These are phyloP conservation scores for Thalassophryne amazonica DNA, from an alignment of 2,797 vertebrate species.

Conservation along the genomic window DNA sequence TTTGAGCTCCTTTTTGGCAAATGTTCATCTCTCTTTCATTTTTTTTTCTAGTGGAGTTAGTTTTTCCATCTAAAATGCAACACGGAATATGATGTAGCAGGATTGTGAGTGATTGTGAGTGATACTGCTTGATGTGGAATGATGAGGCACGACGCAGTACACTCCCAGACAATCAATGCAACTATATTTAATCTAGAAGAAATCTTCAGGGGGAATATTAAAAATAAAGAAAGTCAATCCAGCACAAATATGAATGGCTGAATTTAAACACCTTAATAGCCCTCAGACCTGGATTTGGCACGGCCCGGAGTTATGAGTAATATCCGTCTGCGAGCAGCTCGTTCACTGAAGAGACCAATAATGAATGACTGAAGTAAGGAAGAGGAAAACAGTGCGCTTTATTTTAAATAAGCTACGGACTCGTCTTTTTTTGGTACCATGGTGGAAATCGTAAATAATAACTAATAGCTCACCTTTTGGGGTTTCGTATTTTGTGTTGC, in stretches of 20 bases:
- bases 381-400: constrained; percentile 28
- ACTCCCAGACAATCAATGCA: constrained; percentile 45
- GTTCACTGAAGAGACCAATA: constrained; percentile 74
- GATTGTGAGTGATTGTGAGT: constrained; percentile 50
- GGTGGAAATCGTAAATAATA: constrained; percentile 69
- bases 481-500: constrained; percentile 35
- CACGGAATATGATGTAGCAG: constrained; percentile 19
- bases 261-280: constrained; percentile 79
- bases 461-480: constrained; percentile 49
- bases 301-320: constrained; percentile 68
- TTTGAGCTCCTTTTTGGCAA: too few relatives aligned
- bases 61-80: too few relatives aligned
- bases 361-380: constrained; percentile 64
- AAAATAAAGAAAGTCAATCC: constrained; percentile 58
- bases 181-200: constrained; percentile 45
- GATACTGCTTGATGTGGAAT: constrained; percentile 36
- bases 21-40: too few relatives aligned
- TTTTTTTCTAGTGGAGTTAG: too few relatives aligned
- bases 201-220: constrained; percentile 57
- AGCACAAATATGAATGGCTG: constrained; percentile 76
- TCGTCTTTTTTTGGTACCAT: constrained; percentile 65
- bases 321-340: constrained; percentile 72
- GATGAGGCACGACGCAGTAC: constrained; percentile 28
- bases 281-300: constrained; percentile 75
- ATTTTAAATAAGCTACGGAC: constrained; percentile 70